Conservation (phyloP, 92 coral and sea anemone genomes). For the Meandrina meandrites region DNA sequence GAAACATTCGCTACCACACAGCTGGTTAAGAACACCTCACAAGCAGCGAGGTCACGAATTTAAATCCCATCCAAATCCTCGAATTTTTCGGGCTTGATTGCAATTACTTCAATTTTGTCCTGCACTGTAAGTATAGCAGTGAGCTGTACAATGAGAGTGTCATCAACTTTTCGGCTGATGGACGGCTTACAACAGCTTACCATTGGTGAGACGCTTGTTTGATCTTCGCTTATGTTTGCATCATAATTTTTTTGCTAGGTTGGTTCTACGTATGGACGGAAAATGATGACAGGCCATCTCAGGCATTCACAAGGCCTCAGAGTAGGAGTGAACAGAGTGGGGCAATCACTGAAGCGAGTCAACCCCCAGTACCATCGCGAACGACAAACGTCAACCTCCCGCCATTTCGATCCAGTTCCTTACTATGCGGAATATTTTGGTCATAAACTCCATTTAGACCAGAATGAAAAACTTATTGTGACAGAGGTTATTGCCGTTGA, state of each 20-base stretch:
- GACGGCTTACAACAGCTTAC: too few species aligned
- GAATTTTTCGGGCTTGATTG: too few species aligned
- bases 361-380: conserved; percentile 45
- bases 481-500: conserved; percentile 56
- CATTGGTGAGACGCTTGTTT: too few species aligned
- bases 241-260: conserved; percentile 19
- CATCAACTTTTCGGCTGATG: not conserved
- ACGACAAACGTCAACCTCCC: conserved; percentile 34
- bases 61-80: too few species aligned
- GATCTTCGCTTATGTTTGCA: not conserved
- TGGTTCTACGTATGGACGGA: conserved; percentile 55
- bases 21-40: not conserved
- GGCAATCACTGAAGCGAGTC: conserved; percentile 9
- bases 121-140: not conserved
- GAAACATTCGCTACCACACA: not conserved
- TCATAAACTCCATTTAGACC: conserved; percentile 42
- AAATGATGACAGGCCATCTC: conserved; percentile 56
- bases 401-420: conserved; percentile 43
- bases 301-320: conserved; percentile 35
- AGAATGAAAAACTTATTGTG: conserved; percentile 42
- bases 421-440: conserved; percentile 52
- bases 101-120: too few species aligned
- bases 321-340: conserved; percentile 40
- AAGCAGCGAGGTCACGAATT: not conserved
- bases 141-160: not conserved